These are phyloP conservation scores for Prosapia bicincta DNA, from an alignment of 2,888 invertebrate species.

Conservation along the genomic window DNA sequence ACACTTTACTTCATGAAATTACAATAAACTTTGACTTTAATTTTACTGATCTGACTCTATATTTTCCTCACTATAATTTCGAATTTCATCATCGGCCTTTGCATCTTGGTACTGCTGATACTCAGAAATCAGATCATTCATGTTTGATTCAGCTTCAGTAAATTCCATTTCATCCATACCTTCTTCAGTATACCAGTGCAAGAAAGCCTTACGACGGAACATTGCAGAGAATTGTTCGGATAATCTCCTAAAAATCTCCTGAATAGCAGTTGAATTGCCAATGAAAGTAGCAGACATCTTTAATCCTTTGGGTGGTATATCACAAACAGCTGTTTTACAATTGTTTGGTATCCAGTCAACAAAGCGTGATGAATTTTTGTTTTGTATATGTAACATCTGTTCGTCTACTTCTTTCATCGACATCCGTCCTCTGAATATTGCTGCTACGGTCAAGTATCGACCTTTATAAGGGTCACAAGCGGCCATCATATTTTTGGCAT, in stretches of 20 bases:
- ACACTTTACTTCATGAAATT: too few species aligned
- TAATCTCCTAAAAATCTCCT: constrained; percentile 53
- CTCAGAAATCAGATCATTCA: constrained; percentile 50
- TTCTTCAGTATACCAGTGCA: constrained; percentile 97
- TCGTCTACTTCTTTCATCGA: constrained; percentile 48
- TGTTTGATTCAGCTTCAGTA: constrained; percentile 86
- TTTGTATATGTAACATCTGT: constrained; percentile 54
- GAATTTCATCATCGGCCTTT: neutral
- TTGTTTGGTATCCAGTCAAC: constrained; percentile 45
- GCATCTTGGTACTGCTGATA: neutral
- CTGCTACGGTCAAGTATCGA: constrained; percentile 58
- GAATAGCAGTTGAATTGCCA: constrained; percentile 53
- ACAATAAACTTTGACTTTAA: neutral
- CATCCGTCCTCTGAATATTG: constrained; percentile 51
- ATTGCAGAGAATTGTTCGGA: constrained; percentile 56
- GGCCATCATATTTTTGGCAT: constrained; percentile 57
- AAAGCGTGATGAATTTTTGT: constrained; percentile 45
- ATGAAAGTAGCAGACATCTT: constrained; percentile 59
- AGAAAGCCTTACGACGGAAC: constrained; percentile 50
- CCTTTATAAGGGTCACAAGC: constrained; percentile 55
- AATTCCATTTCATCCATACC: constrained; percentile 61
- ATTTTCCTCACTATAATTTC: neutral
- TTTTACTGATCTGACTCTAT: neutral
- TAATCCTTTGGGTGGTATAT: constrained; percentile 58
- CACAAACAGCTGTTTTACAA: constrained; percentile 57